Evolutionary conservation across 1,140 invertebrate species (phyloP).

Genomic region (Onthophagus taurus): DNA sequence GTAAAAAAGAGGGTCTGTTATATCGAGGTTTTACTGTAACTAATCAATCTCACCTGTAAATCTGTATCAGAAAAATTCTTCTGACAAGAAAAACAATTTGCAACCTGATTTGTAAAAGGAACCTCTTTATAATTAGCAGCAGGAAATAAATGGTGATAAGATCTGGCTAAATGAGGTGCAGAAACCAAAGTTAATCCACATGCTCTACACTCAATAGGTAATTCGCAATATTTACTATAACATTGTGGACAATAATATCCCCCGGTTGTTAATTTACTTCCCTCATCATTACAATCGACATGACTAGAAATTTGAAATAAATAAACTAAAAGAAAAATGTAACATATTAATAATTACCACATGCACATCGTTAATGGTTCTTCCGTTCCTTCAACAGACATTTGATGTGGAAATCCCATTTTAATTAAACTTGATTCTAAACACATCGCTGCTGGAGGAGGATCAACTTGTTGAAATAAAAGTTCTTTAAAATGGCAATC

Average conservation of each 20-base stretch:
- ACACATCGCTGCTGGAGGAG: slow-evolving; percentile 72
- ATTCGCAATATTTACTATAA: slow-evolving; percentile 92
- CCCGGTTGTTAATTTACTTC: slow-evolving; percentile 53
- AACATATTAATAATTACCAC: slow-evolving; percentile 52
- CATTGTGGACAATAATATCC: slow-evolving; percentile 97
- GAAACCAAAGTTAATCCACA: slow-evolving; percentile 96
- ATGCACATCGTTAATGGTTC: slow-evolving; percentile 71
- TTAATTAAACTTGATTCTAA: slow-evolving; percentile 79
- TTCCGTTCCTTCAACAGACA: slow-evolving; percentile 48
- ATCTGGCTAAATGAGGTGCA: slow-evolving; percentile 91
- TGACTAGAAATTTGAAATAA: slow-evolving; percentile 50
- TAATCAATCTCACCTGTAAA: slow-evolving; percentile 50
- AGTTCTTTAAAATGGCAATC: slow-evolving; percentile 83
- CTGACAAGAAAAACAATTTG: slow-evolving; percentile 62
- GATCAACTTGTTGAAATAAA: slow-evolving; percentile 68
- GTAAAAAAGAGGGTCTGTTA: neutral
- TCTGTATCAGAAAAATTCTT: slow-evolving; percentile 56
- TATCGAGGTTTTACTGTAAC: slow-evolving; percentile 19
- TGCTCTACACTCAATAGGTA: slow-evolving; percentile 91
- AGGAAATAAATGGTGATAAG: slow-evolving; percentile 95
- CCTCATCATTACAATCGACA: slow-evolving; percentile 61
- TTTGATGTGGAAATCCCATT: slow-evolving; percentile 85
- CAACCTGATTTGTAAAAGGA: slow-evolving; percentile 42
- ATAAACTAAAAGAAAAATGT: neutral
- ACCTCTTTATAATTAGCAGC: slow-evolving; percentile 75